A percentile compares a stretch with the other conserved stretches of the same genome.
Evolutionary conservation across 2,113 vertebrate species (phyloP).

Genomic region (Mustela lutreola): DNA sequence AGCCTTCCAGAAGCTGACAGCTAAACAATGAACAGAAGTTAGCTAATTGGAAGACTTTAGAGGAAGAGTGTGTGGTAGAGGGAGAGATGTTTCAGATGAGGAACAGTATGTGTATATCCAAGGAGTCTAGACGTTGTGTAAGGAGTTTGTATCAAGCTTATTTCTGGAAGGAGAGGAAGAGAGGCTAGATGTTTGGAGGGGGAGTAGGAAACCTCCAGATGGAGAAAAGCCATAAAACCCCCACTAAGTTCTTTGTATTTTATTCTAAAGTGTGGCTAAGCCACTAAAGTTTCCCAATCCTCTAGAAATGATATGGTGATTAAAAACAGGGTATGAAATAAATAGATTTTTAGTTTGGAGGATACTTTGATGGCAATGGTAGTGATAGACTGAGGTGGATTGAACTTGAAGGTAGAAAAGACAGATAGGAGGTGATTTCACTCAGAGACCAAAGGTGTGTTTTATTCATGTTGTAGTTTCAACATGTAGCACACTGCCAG

Average conservation of each 20-base stretch:
- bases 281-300: slow-evolving; percentile 49
- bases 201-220: not conserved
- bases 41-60: not conserved
- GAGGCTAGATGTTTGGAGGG: not conserved
- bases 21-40: not conserved
- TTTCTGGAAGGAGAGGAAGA: slow-evolving; percentile 62
- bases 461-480: slow-evolving; percentile 53
- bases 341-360: slow-evolving; percentile 57
- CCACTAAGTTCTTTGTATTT: slow-evolving; percentile 72
- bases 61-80: no score
- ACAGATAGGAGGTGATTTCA: not conserved
- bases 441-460: not conserved
- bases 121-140: slow-evolving; percentile 53
- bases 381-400: slow-evolving; percentile 35
- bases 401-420: slow-evolving; percentile 2
- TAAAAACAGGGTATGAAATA: slow-evolving; percentile 62
- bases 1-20: not conserved
- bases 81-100: not conserved
- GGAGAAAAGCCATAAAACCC: slow-evolving; percentile 62
- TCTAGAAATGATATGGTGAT: slow-evolving; percentile 70
- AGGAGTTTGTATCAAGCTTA: slow-evolving; percentile 53
- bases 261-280: slow-evolving; percentile 69
- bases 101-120: not conserved
- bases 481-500: slow-evolving; percentile 32
- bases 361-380: slow-evolving; percentile 38